Evolutionary conservation across 2,113 vertebrate genomes (phyloP).

Genomic region (Ascaphus truei): DNA sequence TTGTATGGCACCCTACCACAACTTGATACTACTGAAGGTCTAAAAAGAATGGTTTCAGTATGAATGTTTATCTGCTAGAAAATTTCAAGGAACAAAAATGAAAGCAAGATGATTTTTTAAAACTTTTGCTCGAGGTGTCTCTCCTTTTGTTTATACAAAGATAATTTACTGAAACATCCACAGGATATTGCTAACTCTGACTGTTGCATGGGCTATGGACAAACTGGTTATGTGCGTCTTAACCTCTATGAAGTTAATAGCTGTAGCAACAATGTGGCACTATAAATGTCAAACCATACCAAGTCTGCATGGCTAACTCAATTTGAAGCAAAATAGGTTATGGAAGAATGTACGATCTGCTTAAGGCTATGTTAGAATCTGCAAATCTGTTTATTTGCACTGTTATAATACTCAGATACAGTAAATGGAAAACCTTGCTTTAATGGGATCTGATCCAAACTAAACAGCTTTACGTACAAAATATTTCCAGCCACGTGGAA

Average conservation of each 20-base stretch:
- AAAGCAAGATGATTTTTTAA: too few species aligned
- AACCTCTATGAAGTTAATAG: background rate
- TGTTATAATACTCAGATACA: background rate
- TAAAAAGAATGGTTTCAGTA: too few species aligned
- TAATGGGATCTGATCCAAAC: conserved; percentile 21
- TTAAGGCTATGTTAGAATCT: background rate
- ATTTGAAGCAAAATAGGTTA: background rate
- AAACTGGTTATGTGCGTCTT: background rate
- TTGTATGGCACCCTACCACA: too few species aligned
- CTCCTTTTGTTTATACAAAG: too few species aligned
- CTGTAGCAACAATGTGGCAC: background rate
- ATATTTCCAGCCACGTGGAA: background rate
- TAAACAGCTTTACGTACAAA: background rate
- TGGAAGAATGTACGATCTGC: background rate
- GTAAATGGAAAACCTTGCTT: conserved; percentile 1
- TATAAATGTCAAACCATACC: background rate
- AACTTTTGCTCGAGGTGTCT: too few species aligned
- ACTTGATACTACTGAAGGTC: too few species aligned
- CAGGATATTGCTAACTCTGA: background rate
- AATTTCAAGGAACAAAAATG: background rate
- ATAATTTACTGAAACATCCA: too few species aligned
- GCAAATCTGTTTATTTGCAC: conserved; percentile 9
- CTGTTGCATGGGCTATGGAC: background rate
- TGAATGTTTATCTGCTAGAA: background rate
- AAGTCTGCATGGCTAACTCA: background rate